phyloP scores from a whole-genome alignment of 2,113 vertebrate species.

The Daubentonia madagascariensis region DNA sequence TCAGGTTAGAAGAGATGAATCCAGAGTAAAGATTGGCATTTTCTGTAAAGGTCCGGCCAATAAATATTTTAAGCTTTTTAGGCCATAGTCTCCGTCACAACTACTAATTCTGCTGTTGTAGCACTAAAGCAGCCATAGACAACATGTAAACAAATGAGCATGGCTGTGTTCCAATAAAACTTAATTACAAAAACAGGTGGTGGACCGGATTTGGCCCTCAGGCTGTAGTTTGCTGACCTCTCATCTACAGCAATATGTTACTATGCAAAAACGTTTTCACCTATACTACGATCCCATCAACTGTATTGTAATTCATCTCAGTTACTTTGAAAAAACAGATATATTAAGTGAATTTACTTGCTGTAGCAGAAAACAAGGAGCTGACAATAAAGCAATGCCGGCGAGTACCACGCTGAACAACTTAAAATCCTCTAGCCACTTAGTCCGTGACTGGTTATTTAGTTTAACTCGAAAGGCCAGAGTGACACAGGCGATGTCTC shows the following conservation, averaged over 20 bases:
- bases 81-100: neutral
- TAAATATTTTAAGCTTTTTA: neutral
- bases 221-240: slow-evolving; percentile 14
- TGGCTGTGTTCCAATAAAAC: neutral
- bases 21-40: neutral
- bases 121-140: neutral
- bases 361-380: neutral
- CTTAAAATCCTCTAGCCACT: neutral
- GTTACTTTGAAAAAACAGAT: neutral
- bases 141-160: neutral
- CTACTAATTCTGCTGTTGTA: neutral
- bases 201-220: neutral
- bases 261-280: neutral
- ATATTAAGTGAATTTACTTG: neutral
- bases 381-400: neutral
- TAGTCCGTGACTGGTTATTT: neutral
- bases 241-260: neutral
- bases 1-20: neutral
- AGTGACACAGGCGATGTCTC: neutral
- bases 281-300: neutral
- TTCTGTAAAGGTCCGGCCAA: neutral
- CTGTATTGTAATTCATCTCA: neutral
- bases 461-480: slow-evolving; percentile 19
- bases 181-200: slow-evolving; percentile 1
- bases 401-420: neutral